Conservation (phyloP, 1,140 invertebrate genomes). For the Lordiphosa clarofinis region DNA sequence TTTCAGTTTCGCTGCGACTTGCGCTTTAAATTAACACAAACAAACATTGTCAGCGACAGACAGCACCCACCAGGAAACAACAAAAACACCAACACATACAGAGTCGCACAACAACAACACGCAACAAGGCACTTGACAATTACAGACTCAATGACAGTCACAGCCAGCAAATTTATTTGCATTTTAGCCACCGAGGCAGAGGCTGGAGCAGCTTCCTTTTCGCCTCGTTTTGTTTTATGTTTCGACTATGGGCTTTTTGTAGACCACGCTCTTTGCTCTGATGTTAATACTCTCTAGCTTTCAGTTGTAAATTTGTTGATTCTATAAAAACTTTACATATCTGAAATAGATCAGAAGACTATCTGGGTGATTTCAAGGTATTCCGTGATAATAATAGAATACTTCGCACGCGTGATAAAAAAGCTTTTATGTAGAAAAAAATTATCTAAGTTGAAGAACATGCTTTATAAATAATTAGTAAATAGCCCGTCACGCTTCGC, state of each 20-base stretch:
- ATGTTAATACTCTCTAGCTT: no score
- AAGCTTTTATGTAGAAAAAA: no score
- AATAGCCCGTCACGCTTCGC: no score
- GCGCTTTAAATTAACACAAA: constrained; percentile 71
- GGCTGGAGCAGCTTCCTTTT: constrained; percentile 5
- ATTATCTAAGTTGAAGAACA: no score
- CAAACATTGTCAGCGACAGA: constrained; percentile 63
- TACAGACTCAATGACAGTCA: constrained; percentile 74
- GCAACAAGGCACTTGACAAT: constrained; percentile 68
- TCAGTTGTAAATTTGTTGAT: no score
- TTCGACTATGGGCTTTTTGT: neutral
- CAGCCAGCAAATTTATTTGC: constrained; percentile 71
- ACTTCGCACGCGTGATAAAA: no score
- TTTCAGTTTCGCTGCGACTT: constrained; percentile 40
- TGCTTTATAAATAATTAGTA: no score
- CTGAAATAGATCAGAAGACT: no score
- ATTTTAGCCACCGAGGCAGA: constrained; percentile 49
- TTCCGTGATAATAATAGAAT: no score
- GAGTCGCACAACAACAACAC: constrained; percentile 29
- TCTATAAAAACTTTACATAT: no score
- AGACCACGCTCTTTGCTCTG: neutral
- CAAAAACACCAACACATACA: constrained; percentile 21
- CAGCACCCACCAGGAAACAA: constrained; percentile 28
- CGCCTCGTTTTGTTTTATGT: neutral
- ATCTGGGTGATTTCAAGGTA: no score